Conservation (phyloP, 2,888 invertebrate species). For the Ptilodon capucinus region DNA sequence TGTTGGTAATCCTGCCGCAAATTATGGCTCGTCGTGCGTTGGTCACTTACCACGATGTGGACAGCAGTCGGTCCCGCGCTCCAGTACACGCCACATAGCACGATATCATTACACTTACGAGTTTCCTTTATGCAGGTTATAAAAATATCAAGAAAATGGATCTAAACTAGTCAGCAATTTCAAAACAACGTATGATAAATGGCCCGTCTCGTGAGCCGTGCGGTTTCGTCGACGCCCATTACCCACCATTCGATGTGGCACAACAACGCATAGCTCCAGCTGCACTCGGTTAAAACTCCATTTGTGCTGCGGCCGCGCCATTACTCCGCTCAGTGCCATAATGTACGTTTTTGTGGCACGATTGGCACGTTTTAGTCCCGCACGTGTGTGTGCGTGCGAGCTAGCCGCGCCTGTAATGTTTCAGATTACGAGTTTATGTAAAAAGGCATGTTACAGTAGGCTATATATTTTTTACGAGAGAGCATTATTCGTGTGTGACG, state of each 20-base stretch:
- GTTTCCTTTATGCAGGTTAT: not conserved
- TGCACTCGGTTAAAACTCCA: slow-evolving; percentile 21
- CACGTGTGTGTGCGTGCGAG: slow-evolving; percentile 20
- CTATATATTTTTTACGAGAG: slow-evolving; percentile 23
- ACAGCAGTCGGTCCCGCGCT: not conserved
- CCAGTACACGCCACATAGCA: no score
- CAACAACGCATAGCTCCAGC: slow-evolving; percentile 9
- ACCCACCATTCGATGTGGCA: slow-evolving; percentile 1
- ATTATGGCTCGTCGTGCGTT: slow-evolving; percentile 2
- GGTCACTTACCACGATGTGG: slow-evolving; percentile 6
- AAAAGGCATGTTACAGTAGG: slow-evolving; percentile 20
- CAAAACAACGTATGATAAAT: not conserved
- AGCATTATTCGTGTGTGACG: slow-evolving; percentile 20
- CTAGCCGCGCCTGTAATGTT: slow-evolving; percentile 23
- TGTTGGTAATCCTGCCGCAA: slow-evolving; percentile 9
- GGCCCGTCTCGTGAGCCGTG: not conserved
- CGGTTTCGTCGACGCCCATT: slow-evolving; percentile 5
- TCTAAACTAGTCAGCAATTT: not conserved
- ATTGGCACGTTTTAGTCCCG: slow-evolving; percentile 15
- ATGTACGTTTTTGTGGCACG: slow-evolving; percentile 24
- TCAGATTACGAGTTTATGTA: slow-evolving; percentile 18
- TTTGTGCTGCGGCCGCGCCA: slow-evolving; percentile 10
- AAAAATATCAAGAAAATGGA: not conserved
- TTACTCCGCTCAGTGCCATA: slow-evolving; percentile 13
- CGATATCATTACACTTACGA: no score